These are phyloP conservation scores for Smutsia temminckii DNA, from an alignment of 2,797 vertebrate genomes.

Conservation along the genomic window DNA sequence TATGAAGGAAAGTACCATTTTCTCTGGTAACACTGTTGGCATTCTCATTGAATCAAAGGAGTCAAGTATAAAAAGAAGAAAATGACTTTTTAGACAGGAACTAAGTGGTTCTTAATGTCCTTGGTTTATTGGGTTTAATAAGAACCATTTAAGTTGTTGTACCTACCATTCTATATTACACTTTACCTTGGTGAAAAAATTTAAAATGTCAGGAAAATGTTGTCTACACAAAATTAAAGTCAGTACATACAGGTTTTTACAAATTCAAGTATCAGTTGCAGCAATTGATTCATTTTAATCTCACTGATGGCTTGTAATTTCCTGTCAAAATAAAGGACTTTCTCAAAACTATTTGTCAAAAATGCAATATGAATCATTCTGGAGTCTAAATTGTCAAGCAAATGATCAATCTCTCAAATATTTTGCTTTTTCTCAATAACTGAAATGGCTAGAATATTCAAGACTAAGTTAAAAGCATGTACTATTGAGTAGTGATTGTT, in stretches of 20 bases:
- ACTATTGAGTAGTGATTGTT: not conserved
- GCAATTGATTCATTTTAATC: not conserved
- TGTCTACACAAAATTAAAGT: not conserved
- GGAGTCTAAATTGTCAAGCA: not conserved
- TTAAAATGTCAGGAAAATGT: not conserved
- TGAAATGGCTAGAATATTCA: not conserved
- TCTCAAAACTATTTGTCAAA: not conserved
- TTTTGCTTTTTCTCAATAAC: not conserved
- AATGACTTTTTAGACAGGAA: not conserved
- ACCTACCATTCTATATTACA: not conserved
- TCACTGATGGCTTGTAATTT: not conserved
- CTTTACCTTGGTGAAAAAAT: not conserved
- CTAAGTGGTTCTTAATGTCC: not conserved
- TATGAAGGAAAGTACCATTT: not conserved
- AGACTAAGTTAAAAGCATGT: not conserved
- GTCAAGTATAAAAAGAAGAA: not conserved
- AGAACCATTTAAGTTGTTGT: not conserved
- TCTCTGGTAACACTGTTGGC: not conserved
- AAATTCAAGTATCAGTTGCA: not conserved
- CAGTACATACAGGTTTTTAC: not conserved
- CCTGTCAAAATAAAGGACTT: not conserved
- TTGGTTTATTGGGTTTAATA: not conserved
- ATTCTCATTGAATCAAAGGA: not conserved
- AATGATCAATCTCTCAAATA: not conserved
- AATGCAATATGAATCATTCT: not conserved